Evolutionary conservation across 2,888 invertebrate genomes (phyloP).

Genomic region (Deilephila elpenor): DNA sequence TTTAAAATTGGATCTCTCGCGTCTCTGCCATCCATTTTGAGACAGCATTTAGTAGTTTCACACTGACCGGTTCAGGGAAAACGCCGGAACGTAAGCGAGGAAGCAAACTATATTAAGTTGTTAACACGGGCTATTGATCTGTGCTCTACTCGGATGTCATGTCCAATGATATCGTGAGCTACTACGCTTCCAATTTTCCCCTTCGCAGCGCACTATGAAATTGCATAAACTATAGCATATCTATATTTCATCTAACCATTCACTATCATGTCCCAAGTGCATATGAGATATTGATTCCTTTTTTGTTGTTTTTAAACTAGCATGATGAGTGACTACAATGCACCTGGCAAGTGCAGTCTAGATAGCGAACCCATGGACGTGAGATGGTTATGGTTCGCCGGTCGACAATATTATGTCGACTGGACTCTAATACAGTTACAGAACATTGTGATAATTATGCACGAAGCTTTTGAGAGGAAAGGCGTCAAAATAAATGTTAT

Average conservation of each 20-base stretch:
- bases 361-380: no score
- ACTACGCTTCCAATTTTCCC: slow-evolving; percentile 26
- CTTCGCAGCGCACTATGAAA: slow-evolving; percentile 12
- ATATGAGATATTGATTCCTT: background rate
- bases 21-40: background rate
- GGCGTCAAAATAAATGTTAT: no score
- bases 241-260: background rate
- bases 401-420: no score
- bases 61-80: background rate
- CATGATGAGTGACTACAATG: no score
- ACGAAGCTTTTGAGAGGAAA: no score
- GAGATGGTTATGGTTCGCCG: no score
- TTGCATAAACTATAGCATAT: slow-evolving; percentile 7
- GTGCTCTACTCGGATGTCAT: slow-evolving; percentile 16
- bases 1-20: background rate
- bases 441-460: no score
- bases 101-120: slow-evolving; percentile 26
- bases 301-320: no score
- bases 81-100: slow-evolving; percentile 3
- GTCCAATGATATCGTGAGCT: slow-evolving; percentile 23
- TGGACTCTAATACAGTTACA: no score
- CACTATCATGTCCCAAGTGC: background rate
- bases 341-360: no score
- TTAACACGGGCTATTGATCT: slow-evolving; percentile 25
- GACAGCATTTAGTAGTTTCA: slow-evolving; percentile 11